A percentile compares a stretch with the other conserved stretches of the same genome.
phyloP scores from a whole-genome alignment of 2,888 invertebrate genomes.

The Eucera pruinosa region DNA sequence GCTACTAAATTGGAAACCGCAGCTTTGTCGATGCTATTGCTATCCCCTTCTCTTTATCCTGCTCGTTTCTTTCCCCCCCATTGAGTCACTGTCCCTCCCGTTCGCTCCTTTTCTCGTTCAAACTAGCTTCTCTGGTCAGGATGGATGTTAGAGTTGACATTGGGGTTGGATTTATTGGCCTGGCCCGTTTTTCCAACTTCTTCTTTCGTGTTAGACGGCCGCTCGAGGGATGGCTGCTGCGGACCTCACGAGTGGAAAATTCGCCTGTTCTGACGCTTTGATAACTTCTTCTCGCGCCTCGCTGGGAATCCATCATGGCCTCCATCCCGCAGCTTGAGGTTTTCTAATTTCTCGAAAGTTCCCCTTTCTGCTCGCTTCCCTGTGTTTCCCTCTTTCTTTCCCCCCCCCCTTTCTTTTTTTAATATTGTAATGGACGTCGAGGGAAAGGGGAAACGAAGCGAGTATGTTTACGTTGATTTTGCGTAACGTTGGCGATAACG shows the following conservation, averaged over 20 bases:
- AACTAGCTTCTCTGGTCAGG: slow-evolving; percentile 38
- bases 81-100: slow-evolving; percentile 28
- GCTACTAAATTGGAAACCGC: slow-evolving; percentile 71
- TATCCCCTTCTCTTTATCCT: slow-evolving; percentile 45
- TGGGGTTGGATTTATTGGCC: slow-evolving; percentile 64
- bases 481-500: slow-evolving; percentile 14
- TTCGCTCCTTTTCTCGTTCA: not conserved
- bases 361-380: not conserved
- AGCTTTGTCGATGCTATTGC: slow-evolving; percentile 69
- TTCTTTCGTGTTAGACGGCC: slow-evolving; percentile 1
- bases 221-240: not conserved
- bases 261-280: slow-evolving; percentile 44
- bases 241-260: slow-evolving; percentile 37
- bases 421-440: slow-evolving; percentile 25
- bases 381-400: not conserved
- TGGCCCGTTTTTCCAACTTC: slow-evolving; percentile 29
- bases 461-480: slow-evolving; percentile 8
- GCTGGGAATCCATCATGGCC: not conserved
- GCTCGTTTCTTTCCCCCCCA: slow-evolving; percentile 40
- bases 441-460: not conserved
- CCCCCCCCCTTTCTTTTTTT: not conserved
- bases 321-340: not conserved
- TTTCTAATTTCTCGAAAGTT: slow-evolving; percentile 9
- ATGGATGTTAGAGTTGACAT: slow-evolving; percentile 64
- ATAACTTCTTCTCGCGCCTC: slow-evolving; percentile 28